phyloP scores from a whole-genome alignment of 2,113 vertebrate species.

The Scatophagus argus region DNA sequence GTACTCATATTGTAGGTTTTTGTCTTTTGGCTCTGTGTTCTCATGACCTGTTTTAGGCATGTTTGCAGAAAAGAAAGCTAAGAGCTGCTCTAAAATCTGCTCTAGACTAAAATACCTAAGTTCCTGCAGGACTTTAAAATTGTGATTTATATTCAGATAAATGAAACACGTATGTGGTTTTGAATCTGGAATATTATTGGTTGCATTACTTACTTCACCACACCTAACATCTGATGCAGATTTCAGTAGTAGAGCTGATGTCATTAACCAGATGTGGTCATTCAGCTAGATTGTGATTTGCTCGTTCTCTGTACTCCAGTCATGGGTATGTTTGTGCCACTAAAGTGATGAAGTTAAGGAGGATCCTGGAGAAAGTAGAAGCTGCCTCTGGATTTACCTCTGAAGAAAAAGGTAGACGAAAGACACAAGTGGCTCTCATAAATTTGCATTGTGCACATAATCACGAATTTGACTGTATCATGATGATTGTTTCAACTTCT shows the following conservation, averaged over 20 bases:
- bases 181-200: not conserved
- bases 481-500: conserved; percentile 1
- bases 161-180: not conserved
- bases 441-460: too few species aligned
- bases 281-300: not conserved
- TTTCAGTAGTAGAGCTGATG: not conserved
- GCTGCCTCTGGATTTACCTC: conserved; percentile 99
- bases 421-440: not conserved
- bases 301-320: conserved; percentile 77
- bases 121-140: not conserved
- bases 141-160: not conserved
- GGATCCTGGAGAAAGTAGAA: conserved; percentile 98
- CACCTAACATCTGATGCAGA: not conserved
- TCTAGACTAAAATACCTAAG: not conserved
- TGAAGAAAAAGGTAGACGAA: conserved; percentile 93
- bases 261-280: not conserved
- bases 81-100: not conserved
- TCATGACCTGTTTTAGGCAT: not conserved
- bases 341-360: conserved; percentile 98
- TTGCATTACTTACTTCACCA: not conserved
- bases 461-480: not conserved
- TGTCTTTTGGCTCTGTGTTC: not conserved
- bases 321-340: conserved; percentile 98
- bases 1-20: not conserved
- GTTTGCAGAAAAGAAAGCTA: not conserved